Conservation (phyloP, 2,888 invertebrate species). For the Parochlus steinenii region DNA sequence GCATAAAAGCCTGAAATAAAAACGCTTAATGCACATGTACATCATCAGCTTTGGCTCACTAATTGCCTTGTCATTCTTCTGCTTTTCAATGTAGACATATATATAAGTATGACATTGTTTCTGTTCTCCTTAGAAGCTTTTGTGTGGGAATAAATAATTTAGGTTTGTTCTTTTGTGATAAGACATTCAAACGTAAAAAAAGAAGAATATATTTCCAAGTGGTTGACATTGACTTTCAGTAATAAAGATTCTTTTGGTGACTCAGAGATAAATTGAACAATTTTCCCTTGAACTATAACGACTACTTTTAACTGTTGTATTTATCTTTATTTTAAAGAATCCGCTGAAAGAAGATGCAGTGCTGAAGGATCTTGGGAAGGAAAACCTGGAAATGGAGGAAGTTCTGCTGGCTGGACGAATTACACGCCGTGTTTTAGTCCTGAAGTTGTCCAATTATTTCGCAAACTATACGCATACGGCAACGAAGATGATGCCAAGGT, state of each 20-base stretch:
- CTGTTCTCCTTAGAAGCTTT: too few relatives aligned
- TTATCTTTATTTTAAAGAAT: conserved; percentile 34
- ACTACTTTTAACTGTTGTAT: not conserved
- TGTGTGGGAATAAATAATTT: too few relatives aligned
- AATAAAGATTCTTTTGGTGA: not conserved
- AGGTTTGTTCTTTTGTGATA: too few relatives aligned
- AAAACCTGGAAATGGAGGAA: conserved; percentile 27
- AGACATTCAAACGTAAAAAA: not conserved
- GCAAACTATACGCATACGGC: conserved; percentile 40
- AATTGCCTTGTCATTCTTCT: too few relatives aligned
- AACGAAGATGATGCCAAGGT: conserved; percentile 34
- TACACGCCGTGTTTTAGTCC: conserved; percentile 63
- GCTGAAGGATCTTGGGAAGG: conserved; percentile 53
- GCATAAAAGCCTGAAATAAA: too few relatives aligned
- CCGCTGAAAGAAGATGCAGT: conserved; percentile 52
- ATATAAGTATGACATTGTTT: too few relatives aligned
- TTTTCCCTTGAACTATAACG: not conserved
- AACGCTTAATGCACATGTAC: too few relatives aligned
- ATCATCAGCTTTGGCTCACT: too few relatives aligned
- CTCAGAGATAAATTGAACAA: not conserved
- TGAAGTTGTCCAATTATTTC: conserved; percentile 47
- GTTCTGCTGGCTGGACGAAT: conserved; percentile 60
- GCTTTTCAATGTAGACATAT: too few relatives aligned
- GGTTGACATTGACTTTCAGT: not conserved
- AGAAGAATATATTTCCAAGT: too few relatives aligned